A percentile compares a stretch with the other conserved stretches of the same genome.
Evolutionary conservation across 2,888 invertebrate genomes (phyloP).

Genomic region (Chymomyza procnemis): DNA sequence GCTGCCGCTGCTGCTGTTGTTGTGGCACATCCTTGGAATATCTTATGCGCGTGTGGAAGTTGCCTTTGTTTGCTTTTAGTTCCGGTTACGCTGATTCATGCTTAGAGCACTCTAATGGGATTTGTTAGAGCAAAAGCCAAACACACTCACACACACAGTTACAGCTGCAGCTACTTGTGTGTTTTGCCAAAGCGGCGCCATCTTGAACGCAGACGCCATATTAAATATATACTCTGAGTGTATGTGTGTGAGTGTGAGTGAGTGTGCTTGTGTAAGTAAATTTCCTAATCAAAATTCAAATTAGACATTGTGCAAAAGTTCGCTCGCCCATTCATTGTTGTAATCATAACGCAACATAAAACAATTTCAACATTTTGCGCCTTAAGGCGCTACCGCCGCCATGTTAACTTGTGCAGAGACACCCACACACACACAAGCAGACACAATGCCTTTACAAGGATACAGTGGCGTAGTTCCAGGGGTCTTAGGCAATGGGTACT

Average conservation of each 20-base stretch:
- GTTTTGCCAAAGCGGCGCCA: conserved; percentile 45
- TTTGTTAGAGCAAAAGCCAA: conserved; percentile 37
- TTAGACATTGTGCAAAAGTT: conserved; percentile 72
- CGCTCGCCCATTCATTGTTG: conserved; percentile 55
- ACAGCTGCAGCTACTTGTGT: conserved; percentile 5
- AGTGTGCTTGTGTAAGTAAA: conserved; percentile 66
- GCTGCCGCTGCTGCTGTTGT: background rate
- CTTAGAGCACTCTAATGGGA: conserved; percentile 69
- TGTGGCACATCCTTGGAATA: conserved; percentile 44
- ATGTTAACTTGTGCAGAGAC: conserved; percentile 54
- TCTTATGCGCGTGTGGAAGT: conserved; percentile 67
- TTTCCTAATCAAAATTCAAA: conserved; percentile 79
- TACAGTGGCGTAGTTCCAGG: too few relatives aligned
- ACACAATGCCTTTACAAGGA: conserved; percentile 35
- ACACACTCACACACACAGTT: background rate
- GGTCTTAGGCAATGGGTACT: too few relatives aligned
- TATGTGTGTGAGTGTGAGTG: conserved; percentile 4
- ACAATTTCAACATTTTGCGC: conserved; percentile 69
- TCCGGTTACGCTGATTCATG: conserved; percentile 70
- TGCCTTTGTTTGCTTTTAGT: conserved; percentile 65
- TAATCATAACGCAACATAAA: conserved; percentile 69
- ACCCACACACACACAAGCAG: conserved; percentile 42
- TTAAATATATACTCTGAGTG: background rate
- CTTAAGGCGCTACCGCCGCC: conserved; percentile 57
- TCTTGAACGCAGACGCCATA: conserved; percentile 40